Conservation (phyloP, 2,888 invertebrate genomes). For the Aspidiotus rigidus region DNA sequence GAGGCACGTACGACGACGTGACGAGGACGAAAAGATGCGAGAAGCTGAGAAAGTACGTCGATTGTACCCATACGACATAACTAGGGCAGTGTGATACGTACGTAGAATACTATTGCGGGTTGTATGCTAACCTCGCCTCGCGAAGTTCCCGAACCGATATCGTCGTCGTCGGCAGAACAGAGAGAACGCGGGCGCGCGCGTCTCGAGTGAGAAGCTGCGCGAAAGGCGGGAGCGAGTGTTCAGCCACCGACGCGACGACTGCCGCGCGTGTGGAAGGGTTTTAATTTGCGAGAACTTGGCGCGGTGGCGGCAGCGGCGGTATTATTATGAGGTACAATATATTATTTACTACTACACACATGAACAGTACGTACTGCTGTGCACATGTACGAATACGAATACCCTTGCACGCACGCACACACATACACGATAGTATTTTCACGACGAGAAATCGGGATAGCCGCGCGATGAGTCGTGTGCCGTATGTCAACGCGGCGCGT, state of each 20-base stretch:
- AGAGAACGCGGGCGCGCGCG: background rate
- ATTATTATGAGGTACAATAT: too few species aligned
- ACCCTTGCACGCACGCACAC: background rate
- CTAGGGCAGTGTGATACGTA: conserved; percentile 16
- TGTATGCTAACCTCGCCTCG: too few species aligned
- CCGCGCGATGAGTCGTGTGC: conserved; percentile 28
- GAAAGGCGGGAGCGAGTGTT: conserved; percentile 17
- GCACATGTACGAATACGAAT: background rate
- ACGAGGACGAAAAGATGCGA: background rate
- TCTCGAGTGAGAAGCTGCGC: background rate
- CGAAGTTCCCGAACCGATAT: too few species aligned
- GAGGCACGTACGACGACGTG: background rate
- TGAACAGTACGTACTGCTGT: too few species aligned
- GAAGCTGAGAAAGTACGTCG: conserved; percentile 10
- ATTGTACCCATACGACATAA: background rate
- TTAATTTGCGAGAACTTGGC: background rate
- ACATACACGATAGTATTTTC: conserved; percentile 6
- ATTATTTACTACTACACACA: too few species aligned
- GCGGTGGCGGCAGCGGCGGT: too few species aligned
- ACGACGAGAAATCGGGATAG: conserved; percentile 16
- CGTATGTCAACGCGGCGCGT: conserved; percentile 29
- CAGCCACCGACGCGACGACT: conserved; percentile 15
- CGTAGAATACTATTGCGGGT: background rate
- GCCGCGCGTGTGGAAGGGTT: conserved; percentile 21
- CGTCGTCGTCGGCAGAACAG: background rate